Evolutionary conservation across 2,797 vertebrate genomes (phyloP), one percentile per base, ranked within the genome.

Genomic region (Hoplostethus mediterraneus): DNA sequence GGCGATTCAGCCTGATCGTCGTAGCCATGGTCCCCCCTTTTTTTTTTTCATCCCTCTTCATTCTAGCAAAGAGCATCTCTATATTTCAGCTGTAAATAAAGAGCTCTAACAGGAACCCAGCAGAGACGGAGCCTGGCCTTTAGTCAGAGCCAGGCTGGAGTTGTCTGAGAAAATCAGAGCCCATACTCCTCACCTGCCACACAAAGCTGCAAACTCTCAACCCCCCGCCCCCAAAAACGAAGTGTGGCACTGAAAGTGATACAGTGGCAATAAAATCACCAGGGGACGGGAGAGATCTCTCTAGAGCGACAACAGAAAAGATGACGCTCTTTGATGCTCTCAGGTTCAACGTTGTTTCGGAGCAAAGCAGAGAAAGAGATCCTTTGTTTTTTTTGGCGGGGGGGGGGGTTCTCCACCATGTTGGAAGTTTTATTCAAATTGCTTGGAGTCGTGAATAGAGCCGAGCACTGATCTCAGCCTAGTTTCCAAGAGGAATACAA

Each of bases 61-160:
- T 64, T 68, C 68, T 70, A 63, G 81, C 69, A 87, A 84, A 89
- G 81, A 82, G 71, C 77, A 65, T 79, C 87, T 87, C 86, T 72
- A 91, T 92, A 89, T 92, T 92, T 91, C 86, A 91, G 72, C 76
- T 31, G 78, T 78, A 86, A 88, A 93, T 90, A 90, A 87, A 89
- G 86, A 69, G 69, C 78, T 66, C 47, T 17, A 84, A 76, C 64
- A 66, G 31, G 57, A 73, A 75, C 81, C 83, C 73, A 75, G 73
- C 81, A 65, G 90, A 83, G 86, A 49, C 10, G 10, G 65, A 59
- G 82, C 63, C 73, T 59, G 61, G 79, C 79, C 83, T 81, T 87
- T 81, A 57, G 76, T 81, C 77, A 66, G 71, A 71, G 61, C 48
- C 47, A 11, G 60, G 77, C 68, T 81, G 74, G 75, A 61, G 78